Percentiles rank a stretch among this genome's conserved stretches.
phyloP scores from a whole-genome alignment of 2,113 vertebrate genomes.

The Galemys pyrenaicus region DNA sequence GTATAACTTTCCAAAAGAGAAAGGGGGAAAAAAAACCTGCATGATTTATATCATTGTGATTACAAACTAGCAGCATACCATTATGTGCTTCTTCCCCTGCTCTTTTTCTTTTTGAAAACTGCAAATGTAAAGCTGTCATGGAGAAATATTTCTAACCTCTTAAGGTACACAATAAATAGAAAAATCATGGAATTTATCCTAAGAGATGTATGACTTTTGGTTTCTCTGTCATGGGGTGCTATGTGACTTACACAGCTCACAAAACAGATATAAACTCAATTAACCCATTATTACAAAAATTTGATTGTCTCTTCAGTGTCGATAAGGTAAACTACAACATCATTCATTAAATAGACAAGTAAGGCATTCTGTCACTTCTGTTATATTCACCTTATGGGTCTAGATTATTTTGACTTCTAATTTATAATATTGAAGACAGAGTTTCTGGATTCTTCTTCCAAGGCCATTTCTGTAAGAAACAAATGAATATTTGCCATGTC shows the following conservation, averaged over 20 bases:
- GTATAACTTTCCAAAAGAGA: background rate
- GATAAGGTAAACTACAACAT: background rate
- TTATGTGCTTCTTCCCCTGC: background rate
- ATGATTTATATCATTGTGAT: background rate
- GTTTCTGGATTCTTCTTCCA: background rate
- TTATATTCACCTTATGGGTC: background rate
- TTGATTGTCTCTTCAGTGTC: background rate
- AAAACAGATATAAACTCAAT: background rate
- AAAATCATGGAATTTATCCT: background rate
- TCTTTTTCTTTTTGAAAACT: background rate
- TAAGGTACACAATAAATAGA: slow-evolving; percentile 33
- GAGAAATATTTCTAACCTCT: slow-evolving; percentile 25
- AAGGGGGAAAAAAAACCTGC: background rate
- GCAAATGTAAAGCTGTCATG: slow-evolving; percentile 8
- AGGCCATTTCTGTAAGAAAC: background rate
- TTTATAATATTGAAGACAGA: slow-evolving; percentile 28
- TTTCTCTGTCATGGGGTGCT: background rate
- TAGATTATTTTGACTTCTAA: slow-evolving; percentile 30
- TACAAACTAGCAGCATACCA: background rate
- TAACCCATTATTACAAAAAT: background rate
- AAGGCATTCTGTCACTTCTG: background rate
- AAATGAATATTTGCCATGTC: background rate
- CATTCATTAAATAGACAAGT: background rate
- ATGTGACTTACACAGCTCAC: background rate
- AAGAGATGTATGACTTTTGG: background rate